Conservation (phyloP, 2,888 invertebrate genomes). For the Drosophila picticornis region DNA sequence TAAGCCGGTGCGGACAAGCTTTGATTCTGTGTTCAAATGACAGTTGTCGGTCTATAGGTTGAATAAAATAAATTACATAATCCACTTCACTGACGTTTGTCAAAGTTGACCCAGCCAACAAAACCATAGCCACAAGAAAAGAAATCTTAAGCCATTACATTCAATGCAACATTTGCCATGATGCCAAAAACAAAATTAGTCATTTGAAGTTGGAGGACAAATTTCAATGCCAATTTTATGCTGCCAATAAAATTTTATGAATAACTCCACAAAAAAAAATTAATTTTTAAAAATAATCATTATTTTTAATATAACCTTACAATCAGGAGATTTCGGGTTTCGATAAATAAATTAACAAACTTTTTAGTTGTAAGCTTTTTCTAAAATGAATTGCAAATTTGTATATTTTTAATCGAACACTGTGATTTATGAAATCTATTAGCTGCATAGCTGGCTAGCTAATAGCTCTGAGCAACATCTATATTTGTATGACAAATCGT, state of each 20-base stretch:
- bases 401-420: neutral
- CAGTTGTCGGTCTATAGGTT: conserved; percentile 30
- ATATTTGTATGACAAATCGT: neutral
- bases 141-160: conserved; percentile 36
- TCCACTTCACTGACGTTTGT: conserved; percentile 67
- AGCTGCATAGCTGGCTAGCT: neutral
- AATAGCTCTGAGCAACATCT: neutral
- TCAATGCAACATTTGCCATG: conserved; percentile 40
- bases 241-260: neutral
- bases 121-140: conserved; percentile 6
- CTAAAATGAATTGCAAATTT: neutral
- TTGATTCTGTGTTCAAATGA: conserved; percentile 56
- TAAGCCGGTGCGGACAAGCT: conserved; percentile 44
- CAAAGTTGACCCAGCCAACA: conserved; percentile 38
- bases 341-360: neutral
- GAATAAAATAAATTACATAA: conserved; percentile 70
- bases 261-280: neutral
- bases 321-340: neutral
- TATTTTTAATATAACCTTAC: neutral
- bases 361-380: neutral
- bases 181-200: conserved; percentile 27
- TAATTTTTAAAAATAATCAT: neutral
- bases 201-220: conserved; percentile 2
- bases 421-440: neutral
- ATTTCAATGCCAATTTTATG: neutral